Evolutionary conservation across 2,113 vertebrate species (phyloP), one percentile per base, ranked within the genome.

Genomic region (Pollimyrus isidori): DNA sequence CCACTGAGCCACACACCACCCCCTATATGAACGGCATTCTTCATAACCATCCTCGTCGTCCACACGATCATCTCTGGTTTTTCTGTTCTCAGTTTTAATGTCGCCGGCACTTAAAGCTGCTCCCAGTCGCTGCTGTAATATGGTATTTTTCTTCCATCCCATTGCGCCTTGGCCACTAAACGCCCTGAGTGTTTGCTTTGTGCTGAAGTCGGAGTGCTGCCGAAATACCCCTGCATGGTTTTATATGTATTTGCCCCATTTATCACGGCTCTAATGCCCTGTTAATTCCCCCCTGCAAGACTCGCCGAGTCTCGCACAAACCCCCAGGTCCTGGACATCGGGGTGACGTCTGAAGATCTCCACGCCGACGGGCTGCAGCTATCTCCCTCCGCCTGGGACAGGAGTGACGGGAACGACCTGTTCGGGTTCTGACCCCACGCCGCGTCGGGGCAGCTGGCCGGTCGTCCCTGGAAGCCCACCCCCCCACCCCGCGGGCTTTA

Each of bases 311-410:
- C 97, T 0, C 96, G 97, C 93, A 97, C 97, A 17, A 97, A 98
- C 95, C 97, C 98, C 9, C 97, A 99, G 30, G 95, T 98, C 91
- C 95, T 99, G 90, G 98, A 99, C 96, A 96, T 95, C 85, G 97
- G 98, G 90, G 91, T 99, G 95, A 97, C 93, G 0, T 92, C 95
- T 3, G 96, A 96, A 53, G 97, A 98, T 69, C 62, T 69, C 62
- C 62, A 69, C 88, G 95, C 97, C 90, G 95, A 95, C 56, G 91
- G 93, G 0, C 95, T 96, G 90, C 93, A 93, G 93, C 11, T 93
- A 96, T 73, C 96, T 95, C 0, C 95, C 96, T 0, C 91, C 0
- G 95, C 96, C 94, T 97, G 96, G 95, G 95, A 96, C 50, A 80
- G 88, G n/a, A 87, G 5, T 7, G 3, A 73, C 52, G 92, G 93